These are phyloP conservation scores for Paramormyrops kingsleyae DNA, from an alignment of 2,113 vertebrate species.

Conservation along the genomic window DNA sequence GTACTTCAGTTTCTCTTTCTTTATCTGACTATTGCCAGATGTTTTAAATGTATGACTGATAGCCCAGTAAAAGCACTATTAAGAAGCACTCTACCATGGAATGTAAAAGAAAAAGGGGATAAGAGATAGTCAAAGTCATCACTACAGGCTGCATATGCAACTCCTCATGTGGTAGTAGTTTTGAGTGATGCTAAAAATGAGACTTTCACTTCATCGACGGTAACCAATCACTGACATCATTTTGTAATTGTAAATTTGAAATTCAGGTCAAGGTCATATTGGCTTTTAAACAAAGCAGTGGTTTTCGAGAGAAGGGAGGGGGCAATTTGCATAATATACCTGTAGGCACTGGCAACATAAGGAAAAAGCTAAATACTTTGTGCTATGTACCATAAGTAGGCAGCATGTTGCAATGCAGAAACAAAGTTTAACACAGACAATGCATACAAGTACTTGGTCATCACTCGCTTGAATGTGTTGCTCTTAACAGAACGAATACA, in stretches of 20 bases:
- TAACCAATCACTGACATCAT: neutral
- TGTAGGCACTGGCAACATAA: slow-evolving; percentile 53
- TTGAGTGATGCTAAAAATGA: neutral
- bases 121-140: neutral
- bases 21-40: neutral
- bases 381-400: slow-evolving; percentile 41
- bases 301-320: slow-evolving; percentile 33
- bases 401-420: slow-evolving; percentile 50
- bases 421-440: slow-evolving; percentile 38
- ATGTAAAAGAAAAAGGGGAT: slow-evolving; percentile 30
- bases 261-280: slow-evolving; percentile 39
- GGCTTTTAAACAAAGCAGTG: slow-evolving; percentile 52
- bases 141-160: slow-evolving; percentile 6
- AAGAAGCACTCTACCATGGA: slow-evolving; percentile 50
- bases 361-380: slow-evolving; percentile 45
- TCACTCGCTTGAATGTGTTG: slow-evolving; percentile 49
- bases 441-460: slow-evolving; percentile 49
- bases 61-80: neutral
- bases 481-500: slow-evolving; percentile 76
- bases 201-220: neutral
- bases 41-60: neutral
- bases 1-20: neutral
- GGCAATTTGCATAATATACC: slow-evolving; percentile 60
- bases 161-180: neutral
- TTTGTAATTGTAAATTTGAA: slow-evolving; percentile 27